Evolutionary conservation across 2,113 vertebrate species (phyloP).

Genomic region (Hypanus sabinus): DNA sequence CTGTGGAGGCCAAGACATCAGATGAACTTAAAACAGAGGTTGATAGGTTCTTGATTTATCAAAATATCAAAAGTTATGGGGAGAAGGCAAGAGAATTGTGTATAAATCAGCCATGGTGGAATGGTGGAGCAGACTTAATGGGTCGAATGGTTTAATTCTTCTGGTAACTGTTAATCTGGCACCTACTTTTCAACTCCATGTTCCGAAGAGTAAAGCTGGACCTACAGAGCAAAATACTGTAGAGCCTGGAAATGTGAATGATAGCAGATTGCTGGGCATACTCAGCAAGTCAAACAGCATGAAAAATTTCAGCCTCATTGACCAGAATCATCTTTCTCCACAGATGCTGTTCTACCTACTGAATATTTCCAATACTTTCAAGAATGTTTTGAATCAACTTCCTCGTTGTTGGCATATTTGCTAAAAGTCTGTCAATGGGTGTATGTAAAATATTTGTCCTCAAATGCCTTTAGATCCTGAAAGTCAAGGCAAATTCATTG

Average conservation of each 20-base stretch:
- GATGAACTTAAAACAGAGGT: no score
- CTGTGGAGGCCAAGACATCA: no score
- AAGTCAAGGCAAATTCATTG: background rate
- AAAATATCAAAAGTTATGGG: no score
- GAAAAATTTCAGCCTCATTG: no score
- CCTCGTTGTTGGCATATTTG: background rate
- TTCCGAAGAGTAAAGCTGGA: background rate
- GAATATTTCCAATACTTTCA: background rate
- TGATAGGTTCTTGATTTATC: no score
- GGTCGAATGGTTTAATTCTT: no score
- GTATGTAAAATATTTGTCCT: background rate
- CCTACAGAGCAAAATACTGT: background rate
- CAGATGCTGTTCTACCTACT: background rate
- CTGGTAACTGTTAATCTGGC: conserved; percentile 11
- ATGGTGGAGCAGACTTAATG: no score
- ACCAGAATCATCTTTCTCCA: background rate
- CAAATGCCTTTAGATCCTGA: background rate
- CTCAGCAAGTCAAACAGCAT: background rate
- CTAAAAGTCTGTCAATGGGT: no score
- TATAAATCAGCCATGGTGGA: no score
- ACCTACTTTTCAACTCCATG: background rate
- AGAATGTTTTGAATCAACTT: background rate
- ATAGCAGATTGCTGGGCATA: background rate
- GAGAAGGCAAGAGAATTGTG: no score
- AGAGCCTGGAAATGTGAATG: background rate